These are phyloP conservation scores for Poecilia latipinna DNA, from an alignment of 2,113 vertebrate species.

Conservation along the genomic window DNA sequence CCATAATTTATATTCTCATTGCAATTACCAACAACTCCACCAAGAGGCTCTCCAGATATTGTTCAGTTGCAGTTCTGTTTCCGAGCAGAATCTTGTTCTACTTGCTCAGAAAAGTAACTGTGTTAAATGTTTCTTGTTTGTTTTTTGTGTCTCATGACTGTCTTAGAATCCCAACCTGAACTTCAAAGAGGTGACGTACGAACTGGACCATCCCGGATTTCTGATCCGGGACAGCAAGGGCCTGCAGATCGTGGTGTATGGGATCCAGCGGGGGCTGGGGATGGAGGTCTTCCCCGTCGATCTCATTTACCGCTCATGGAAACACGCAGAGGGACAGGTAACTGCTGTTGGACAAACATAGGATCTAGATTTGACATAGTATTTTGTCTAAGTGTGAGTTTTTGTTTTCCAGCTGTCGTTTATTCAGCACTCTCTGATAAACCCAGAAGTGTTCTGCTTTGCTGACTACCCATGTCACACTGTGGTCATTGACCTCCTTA, in stretches of 20 bases:
- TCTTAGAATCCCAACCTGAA: conserved; percentile 92
- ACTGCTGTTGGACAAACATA: not conserved
- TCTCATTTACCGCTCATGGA: conserved; percentile 97
- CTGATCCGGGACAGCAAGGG: conserved; percentile 97
- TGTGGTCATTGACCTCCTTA: conserved; percentile 96
- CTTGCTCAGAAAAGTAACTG: not conserved
- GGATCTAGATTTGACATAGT: not conserved
- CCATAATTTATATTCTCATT: not conserved
- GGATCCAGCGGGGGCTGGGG: conserved; percentile 93
- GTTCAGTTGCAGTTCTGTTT: not conserved
- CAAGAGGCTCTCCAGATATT: not conserved
- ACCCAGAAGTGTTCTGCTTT: conserved; percentile 97
- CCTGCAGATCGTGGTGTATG: conserved; percentile 96
- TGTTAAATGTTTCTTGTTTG: not conserved
- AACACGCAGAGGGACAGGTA: conserved; percentile 98
- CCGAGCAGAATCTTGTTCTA: not conserved
- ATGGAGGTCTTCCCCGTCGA: conserved; percentile 97
- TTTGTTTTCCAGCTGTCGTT: conserved; percentile 88
- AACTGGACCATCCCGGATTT: conserved; percentile 95
- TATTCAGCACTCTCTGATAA: conserved; percentile 98
- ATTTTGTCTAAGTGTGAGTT: not conserved
- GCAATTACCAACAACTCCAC: not conserved
- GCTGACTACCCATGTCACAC: conserved; percentile 96
- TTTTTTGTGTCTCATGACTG: not conserved
- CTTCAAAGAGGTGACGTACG: conserved; percentile 99